Conservation (phyloP, 2,113 vertebrate genomes). For the Otolemur garnettii region DNA sequence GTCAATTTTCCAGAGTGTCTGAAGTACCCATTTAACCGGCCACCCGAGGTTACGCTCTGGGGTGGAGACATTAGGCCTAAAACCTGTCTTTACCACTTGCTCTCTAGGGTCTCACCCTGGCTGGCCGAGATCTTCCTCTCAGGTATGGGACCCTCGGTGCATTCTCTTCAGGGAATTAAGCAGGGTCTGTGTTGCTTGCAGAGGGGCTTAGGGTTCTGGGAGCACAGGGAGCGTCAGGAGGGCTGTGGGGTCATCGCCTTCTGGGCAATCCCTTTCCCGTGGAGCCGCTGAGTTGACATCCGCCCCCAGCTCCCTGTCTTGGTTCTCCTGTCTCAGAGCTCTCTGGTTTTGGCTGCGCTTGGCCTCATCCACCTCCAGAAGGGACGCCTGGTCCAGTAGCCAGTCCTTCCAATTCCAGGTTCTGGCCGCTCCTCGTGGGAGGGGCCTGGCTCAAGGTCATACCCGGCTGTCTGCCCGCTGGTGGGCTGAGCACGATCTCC, state of each 20-base stretch:
- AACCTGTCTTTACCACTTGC: too few relatives aligned
- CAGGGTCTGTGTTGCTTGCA: background rate
- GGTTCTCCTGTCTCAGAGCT: background rate
- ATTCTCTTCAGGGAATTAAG: background rate
- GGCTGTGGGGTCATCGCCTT: background rate
- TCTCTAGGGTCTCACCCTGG: background rate
- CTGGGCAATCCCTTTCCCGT: background rate
- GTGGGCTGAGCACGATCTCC: slow-evolving; percentile 43
- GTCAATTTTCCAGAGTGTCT: background rate
- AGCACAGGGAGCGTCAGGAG: background rate
- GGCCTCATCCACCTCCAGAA: background rate
- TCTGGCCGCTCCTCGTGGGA: slow-evolving; percentile 47
- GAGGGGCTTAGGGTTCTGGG: background rate
- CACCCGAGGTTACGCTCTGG: background rate
- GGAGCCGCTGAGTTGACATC: background rate
- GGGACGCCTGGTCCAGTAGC: background rate
- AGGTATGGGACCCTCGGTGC: background rate
- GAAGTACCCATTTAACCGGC: background rate
- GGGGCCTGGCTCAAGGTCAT: slow-evolving; percentile 82
- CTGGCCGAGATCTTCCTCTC: background rate
- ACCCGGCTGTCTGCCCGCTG: slow-evolving; percentile 18
- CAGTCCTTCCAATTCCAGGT: background rate
- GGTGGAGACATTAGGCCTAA: background rate
- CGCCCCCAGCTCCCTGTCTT: background rate
- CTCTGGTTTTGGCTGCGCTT: background rate